Evolutionary conservation across 2,888 invertebrate species (phyloP).

Genomic region (Stenotaenia linearis): DNA sequence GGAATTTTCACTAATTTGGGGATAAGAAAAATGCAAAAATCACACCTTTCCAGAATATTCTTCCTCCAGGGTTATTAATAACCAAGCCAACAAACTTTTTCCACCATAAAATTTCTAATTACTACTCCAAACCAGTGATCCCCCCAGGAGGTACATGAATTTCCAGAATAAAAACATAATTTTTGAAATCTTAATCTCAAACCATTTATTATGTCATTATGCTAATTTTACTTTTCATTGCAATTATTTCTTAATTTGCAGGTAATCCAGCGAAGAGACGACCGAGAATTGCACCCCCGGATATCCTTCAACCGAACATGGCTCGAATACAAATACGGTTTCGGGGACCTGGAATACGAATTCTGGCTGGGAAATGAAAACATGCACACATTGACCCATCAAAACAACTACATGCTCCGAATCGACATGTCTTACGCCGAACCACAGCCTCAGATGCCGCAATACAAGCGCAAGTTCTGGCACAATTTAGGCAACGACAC

Average conservation of each 20-base stretch:
- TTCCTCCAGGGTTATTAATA: too few relatives aligned
- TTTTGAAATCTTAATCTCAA: background rate
- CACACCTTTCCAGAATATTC: too few relatives aligned
- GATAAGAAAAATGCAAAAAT: too few relatives aligned
- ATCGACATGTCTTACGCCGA: conserved; percentile 34
- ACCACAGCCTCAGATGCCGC: background rate
- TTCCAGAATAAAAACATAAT: too few relatives aligned
- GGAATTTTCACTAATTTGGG: too few relatives aligned
- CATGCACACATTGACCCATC: conserved; percentile 33
- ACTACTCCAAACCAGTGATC: too few relatives aligned
- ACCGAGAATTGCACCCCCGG: background rate
- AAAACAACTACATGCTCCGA: conserved; percentile 30
- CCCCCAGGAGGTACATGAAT: too few relatives aligned
- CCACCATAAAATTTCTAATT: too few relatives aligned
- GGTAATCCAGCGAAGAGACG: conserved; percentile 32
- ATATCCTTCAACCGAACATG: conserved; percentile 34
- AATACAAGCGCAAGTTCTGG: conserved; percentile 27
- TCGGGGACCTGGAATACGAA: conserved; percentile 33
- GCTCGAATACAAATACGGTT: conserved; percentile 34
- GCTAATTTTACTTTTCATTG: background rate
- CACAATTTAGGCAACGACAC: conserved; percentile 13
- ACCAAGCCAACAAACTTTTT: too few relatives aligned
- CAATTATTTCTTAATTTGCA: background rate
- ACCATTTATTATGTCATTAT: background rate
- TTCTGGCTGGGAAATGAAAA: conserved; percentile 36